These are phyloP conservation scores for Drosophila insularis DNA, from an alignment of 1,140 invertebrate genomes.

Conservation along the genomic window DNA sequence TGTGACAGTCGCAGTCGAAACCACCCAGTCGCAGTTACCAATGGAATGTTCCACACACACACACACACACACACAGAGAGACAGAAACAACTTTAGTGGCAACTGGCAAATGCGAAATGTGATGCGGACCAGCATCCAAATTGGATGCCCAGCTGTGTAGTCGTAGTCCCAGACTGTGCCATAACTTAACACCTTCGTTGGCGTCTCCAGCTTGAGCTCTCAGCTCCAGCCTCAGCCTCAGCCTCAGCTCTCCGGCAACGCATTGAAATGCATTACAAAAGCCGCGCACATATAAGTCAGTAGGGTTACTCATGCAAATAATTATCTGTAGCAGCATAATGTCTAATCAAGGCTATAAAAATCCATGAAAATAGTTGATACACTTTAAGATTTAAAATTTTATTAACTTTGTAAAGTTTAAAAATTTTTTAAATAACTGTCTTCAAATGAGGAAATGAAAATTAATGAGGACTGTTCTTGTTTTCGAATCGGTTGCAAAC, in stretches of 20 bases:
- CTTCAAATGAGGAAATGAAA: too few species aligned
- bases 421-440: too few species aligned
- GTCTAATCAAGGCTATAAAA: too few species aligned
- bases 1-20: constrained; percentile 33
- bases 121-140: constrained; percentile 67
- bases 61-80: constrained; percentile 20
- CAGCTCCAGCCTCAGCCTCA: too few species aligned
- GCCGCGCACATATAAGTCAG: constrained; percentile 15
- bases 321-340: not conserved
- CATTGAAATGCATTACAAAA: constrained; percentile 46
- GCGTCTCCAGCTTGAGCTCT: constrained; percentile 23
- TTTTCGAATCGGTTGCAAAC: too few species aligned
- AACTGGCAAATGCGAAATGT: constrained; percentile 65
- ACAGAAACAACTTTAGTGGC: constrained; percentile 12
- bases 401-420: too few species aligned
- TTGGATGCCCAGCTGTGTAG: constrained; percentile 75
- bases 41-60: constrained; percentile 42
- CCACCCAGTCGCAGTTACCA: constrained; percentile 51
- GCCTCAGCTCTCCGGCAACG: constrained; percentile 11
- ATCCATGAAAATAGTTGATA: too few species aligned
- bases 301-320: constrained; percentile 25
- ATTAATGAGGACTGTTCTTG: too few species aligned
- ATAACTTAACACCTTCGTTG: constrained; percentile 78
- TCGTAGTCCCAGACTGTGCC: constrained; percentile 61
- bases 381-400: too few species aligned